Conservation (phyloP, 2,888 invertebrate genomes). For the Tetranychus piercei region DNA sequence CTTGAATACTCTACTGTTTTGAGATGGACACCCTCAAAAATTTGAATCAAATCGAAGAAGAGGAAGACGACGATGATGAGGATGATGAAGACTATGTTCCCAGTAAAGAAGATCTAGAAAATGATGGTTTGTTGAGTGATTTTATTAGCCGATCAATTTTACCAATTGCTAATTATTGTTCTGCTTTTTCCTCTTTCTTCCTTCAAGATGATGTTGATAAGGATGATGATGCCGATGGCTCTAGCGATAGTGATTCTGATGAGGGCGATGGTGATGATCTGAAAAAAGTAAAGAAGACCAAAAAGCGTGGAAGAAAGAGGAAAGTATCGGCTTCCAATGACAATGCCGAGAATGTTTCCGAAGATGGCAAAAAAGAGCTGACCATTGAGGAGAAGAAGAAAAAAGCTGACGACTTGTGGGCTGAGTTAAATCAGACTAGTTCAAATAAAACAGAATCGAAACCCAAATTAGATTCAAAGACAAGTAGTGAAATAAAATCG, state of each 20-base stretch:
- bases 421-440: slow-evolving; percentile 17
- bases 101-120: not conserved
- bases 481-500: not conserved
- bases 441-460: slow-evolving; percentile 11
- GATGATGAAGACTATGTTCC: slow-evolving; percentile 9
- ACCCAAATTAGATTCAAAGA: not conserved
- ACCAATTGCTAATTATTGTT: not conserved
- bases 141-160: not conserved
- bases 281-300: slow-evolving; percentile 6
- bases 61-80: slow-evolving; percentile 5
- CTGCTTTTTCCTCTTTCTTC: not conserved
- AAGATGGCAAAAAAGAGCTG: slow-evolving; percentile 5
- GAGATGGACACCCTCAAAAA: not conserved
- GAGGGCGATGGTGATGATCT: not conserved
- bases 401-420: slow-evolving; percentile 22
- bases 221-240: slow-evolving; percentile 11
- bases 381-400: slow-evolving; percentile 18
- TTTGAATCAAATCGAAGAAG: not conserved
- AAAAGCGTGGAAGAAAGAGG: not conserved
- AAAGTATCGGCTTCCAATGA: not conserved
- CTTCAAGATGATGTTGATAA: slow-evolving; percentile 21
- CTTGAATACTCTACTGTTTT: not conserved
- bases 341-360: not conserved
- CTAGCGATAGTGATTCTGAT: not conserved
- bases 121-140: not conserved